Percentiles rank a stretch among this genome's conserved stretches.
These are phyloP conservation scores for Pogonocichla stellata DNA, from an alignment of 2,113 vertebrate genomes.

Conservation along the genomic window DNA sequence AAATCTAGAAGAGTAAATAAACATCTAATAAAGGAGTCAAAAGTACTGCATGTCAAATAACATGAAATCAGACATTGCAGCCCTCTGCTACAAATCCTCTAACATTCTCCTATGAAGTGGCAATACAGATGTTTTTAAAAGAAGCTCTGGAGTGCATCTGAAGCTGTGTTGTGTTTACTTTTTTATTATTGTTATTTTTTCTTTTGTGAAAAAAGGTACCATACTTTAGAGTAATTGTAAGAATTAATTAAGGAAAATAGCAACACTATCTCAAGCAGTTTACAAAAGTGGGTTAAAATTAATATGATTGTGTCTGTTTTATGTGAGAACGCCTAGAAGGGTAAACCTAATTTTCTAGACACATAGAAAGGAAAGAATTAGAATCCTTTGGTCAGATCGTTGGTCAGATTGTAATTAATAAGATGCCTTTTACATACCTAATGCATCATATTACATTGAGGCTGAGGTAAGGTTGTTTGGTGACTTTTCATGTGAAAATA, in stretches of 20 bases:
- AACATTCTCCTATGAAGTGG: neutral
- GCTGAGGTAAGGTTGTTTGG: neutral
- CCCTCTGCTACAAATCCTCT: neutral
- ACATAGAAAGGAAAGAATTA: neutral
- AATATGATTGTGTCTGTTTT: neutral
- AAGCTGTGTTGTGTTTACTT: neutral
- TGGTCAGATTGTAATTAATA: neutral
- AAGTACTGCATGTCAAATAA: neutral
- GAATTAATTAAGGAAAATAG: neutral
- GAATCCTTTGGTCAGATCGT: neutral
- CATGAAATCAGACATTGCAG: neutral
- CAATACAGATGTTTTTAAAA: neutral
- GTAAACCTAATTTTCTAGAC: neutral
- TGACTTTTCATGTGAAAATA: neutral
- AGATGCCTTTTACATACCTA: neutral
- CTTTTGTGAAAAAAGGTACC: neutral
- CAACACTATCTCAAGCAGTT: neutral
- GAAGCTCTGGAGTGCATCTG: neutral
- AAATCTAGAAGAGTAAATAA: neutral
- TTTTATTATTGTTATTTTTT: neutral
- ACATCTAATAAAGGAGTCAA: neutral
- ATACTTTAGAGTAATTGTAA: neutral
- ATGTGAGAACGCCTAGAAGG: neutral
- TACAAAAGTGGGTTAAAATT: neutral
- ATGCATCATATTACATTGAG: accelerated